Percentiles rank a stretch among this genome's conserved stretches.
Conservation (phyloP, 2,113 vertebrate genomes). For the Oryzias melastigma region DNA sequence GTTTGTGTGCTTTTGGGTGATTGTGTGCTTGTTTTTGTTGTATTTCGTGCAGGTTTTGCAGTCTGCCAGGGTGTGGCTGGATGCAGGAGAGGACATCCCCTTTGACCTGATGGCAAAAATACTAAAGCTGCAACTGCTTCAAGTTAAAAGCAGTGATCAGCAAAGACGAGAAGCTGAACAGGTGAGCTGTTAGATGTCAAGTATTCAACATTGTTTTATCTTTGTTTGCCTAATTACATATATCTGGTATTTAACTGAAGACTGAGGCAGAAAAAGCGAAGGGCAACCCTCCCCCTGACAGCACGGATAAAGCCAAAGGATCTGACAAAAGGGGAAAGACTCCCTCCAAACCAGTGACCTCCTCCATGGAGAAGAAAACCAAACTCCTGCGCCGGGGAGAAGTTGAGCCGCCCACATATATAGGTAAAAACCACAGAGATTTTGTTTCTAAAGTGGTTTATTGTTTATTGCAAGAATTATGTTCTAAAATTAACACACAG, state of each 20-base stretch:
- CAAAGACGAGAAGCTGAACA: slow-evolving; percentile 75
- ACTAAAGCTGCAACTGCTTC: slow-evolving; percentile 88
- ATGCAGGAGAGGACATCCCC: slow-evolving; percentile 80
- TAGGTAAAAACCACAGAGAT: slow-evolving; percentile 71
- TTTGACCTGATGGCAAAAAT: slow-evolving; percentile 85
- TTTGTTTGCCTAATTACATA: too few species aligned
- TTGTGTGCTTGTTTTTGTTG: neutral
- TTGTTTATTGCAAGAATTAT: too few species aligned
- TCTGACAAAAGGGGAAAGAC: slow-evolving; percentile 71
- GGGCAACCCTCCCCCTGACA: slow-evolving; percentile 16
- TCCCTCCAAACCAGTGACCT: neutral
- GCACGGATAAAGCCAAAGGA: slow-evolving; percentile 53
- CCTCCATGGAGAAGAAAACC: slow-evolving; percentile 77
- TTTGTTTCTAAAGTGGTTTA: too few species aligned
- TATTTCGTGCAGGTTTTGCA: slow-evolving; percentile 75
- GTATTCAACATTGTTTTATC: too few species aligned
- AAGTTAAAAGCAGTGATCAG: slow-evolving; percentile 80
- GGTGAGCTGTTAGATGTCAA: slow-evolving; percentile 42
- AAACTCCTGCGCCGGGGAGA: slow-evolving; percentile 80
- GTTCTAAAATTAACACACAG: too few species aligned
- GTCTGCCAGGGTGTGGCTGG: slow-evolving; percentile 79
- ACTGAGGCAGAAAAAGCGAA: slow-evolving; percentile 60
- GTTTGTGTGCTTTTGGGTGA: neutral
- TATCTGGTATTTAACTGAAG: slow-evolving; percentile 50
- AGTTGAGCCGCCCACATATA: slow-evolving; percentile 62